Evolutionary conservation across 2,113 vertebrate genomes (phyloP).

Genomic region (Sinocyclocheilus maitianheensis): DNA sequence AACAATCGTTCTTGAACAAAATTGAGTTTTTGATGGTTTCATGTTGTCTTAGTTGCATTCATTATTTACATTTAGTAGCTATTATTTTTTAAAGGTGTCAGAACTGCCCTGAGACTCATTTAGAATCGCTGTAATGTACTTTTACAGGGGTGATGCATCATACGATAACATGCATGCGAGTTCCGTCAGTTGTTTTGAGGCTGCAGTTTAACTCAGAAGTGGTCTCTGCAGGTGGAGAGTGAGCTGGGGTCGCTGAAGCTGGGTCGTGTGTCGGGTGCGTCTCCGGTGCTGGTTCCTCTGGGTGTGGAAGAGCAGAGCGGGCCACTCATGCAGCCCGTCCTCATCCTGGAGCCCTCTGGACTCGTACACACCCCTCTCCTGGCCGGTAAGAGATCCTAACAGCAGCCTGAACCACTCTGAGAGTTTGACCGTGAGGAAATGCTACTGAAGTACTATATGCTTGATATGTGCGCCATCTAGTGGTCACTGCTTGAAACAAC

Average conservation of each 20-base stretch:
- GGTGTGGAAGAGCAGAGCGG: conserved; percentile 82
- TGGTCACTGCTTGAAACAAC: conserved; percentile 37
- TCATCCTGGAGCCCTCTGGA: conserved; percentile 88
- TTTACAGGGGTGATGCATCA: background rate
- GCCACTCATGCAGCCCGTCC: conserved; percentile 83
- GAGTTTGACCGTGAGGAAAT: background rate
- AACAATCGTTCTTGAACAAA: background rate
- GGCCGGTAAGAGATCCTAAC: conserved; percentile 75
- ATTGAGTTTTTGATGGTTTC: background rate
- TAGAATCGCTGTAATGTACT: background rate
- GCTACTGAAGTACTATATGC: background rate
- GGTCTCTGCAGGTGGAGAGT: conserved; percentile 73
- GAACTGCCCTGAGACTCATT: background rate
- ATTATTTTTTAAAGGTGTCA: background rate
- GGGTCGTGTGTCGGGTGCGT: conserved; percentile 68
- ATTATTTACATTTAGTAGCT: background rate
- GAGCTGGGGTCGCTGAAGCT: conserved; percentile 80
- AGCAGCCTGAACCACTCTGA: background rate
- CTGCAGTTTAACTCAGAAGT: background rate
- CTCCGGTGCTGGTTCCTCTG: conserved; percentile 77
- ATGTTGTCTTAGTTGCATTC: background rate
- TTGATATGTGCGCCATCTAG: conserved; percentile 55
- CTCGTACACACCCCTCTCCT: conserved; percentile 79
- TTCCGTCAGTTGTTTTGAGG: background rate
- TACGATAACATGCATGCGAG: background rate